Evolutionary conservation across 2,888 invertebrate genomes (phyloP).

Genomic region (Hydropsyche betteni): DNA sequence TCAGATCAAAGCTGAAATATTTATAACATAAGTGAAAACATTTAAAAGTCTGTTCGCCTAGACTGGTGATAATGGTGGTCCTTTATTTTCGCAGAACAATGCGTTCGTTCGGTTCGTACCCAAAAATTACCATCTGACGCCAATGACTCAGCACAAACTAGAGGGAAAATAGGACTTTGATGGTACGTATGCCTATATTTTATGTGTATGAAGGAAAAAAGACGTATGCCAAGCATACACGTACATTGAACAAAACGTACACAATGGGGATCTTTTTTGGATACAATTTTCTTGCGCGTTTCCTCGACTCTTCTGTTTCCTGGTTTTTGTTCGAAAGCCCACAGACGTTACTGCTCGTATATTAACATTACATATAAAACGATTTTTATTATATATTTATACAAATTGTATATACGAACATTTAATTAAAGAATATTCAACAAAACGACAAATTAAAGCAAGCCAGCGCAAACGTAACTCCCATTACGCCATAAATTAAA

Average conservation of each 20-base stretch:
- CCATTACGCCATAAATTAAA: too few species aligned
- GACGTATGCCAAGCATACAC: too few species aligned
- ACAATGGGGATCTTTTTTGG: conserved; percentile 35
- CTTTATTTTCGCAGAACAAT: conserved; percentile 40
- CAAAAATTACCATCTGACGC: conserved; percentile 46
- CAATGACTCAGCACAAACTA: conserved; percentile 43
- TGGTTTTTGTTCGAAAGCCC: conserved; percentile 42
- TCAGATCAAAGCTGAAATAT: too few species aligned
- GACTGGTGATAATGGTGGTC: conserved; percentile 37
- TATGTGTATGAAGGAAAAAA: too few species aligned
- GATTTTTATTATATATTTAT: too few species aligned
- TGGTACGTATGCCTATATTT: too few species aligned
- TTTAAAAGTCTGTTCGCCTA: not conserved
- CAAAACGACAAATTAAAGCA: too few species aligned
- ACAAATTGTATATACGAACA: too few species aligned
- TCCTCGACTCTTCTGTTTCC: conserved; percentile 38
- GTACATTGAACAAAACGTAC: conserved; percentile 12
- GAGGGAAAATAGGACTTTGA: not conserved
- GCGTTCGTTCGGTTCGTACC: conserved; percentile 28
- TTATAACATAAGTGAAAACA: too few species aligned
- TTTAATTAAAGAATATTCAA: too few species aligned
- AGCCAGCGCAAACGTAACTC: too few species aligned
- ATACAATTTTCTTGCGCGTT: conserved; percentile 39
- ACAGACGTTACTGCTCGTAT: not conserved
- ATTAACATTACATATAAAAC: too few species aligned